These are phyloP conservation scores for Cynopterus brachyotis DNA, from an alignment of 2,113 vertebrate species.

Conservation along the genomic window DNA sequence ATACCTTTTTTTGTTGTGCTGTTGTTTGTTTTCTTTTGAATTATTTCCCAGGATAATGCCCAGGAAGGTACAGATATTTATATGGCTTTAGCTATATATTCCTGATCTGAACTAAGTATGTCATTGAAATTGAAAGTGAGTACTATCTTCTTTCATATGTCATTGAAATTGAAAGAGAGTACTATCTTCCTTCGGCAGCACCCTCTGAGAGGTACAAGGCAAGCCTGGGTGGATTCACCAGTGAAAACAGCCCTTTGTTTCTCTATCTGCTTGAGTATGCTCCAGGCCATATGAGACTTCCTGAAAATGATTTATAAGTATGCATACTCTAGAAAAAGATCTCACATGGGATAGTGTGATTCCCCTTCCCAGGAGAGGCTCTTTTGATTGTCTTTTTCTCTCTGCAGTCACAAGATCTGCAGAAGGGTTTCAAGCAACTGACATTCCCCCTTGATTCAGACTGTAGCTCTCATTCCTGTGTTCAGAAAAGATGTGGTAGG, in stretches of 20 bases:
- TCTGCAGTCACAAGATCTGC: constrained; percentile 67
- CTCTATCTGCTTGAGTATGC: not conserved
- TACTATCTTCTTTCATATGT: not conserved
- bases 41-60: constrained; percentile 33
- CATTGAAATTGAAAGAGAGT: constrained; percentile 33
- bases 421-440: constrained; percentile 47
- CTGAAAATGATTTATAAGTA: constrained; percentile 30
- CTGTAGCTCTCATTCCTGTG: not conserved
- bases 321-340: not conserved
- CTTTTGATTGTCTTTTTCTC: constrained; percentile 51
- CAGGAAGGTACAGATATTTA: not conserved
- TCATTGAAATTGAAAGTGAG: constrained; percentile 39
- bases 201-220: not conserved
- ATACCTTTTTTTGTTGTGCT: not conserved
- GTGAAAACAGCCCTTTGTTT: constrained; percentile 65
- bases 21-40: constrained; percentile 27
- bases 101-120: not conserved
- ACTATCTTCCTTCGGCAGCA: not conserved
- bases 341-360: constrained; percentile 41
- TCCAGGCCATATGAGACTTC: constrained; percentile 7
- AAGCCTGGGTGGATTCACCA: not conserved
- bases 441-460: constrained; percentile 14
- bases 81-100: not conserved
- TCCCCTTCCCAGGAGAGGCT: not conserved
- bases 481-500: not conserved